Evolutionary conservation across 2,113 vertebrate species (phyloP).

Genomic region (Halichoerus grypus): DNA sequence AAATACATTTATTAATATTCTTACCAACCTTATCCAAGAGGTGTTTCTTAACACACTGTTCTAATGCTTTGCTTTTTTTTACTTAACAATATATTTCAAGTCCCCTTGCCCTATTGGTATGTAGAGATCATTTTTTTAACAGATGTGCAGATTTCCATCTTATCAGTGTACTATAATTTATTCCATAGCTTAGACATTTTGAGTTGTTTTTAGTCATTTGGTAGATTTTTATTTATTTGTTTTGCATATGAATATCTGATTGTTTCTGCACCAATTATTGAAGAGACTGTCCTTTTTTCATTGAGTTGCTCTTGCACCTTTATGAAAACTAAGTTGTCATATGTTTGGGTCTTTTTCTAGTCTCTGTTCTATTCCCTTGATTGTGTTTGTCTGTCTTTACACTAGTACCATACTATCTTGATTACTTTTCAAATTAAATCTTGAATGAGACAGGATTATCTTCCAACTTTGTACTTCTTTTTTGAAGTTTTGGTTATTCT

Average conservation of each 20-base stretch:
- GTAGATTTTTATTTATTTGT: neutral
- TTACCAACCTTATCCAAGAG: neutral
- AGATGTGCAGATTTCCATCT: neutral
- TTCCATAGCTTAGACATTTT: neutral
- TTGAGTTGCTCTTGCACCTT: neutral
- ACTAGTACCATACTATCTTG: neutral
- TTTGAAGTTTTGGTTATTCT: neutral
- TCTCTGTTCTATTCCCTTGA: neutral
- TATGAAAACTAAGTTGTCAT: constrained; percentile 23
- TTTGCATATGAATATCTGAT: neutral
- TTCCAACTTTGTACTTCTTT: neutral
- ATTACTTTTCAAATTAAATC: neutral
- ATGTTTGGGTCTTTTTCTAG: neutral
- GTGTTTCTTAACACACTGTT: neutral
- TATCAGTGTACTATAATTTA: neutral
- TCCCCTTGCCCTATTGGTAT: neutral
- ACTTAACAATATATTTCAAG: neutral
- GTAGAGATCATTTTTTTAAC: neutral
- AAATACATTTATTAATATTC: constrained; percentile 13
- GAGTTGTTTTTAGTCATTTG: neutral
- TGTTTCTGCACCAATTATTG: neutral
- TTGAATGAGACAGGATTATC: neutral
- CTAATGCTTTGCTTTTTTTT: neutral
- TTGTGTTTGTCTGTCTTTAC: neutral
- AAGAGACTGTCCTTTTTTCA: neutral